Base-by-base conservation (phyloP, 2,888 invertebrate species). In the Chesias legatella region DNA sequence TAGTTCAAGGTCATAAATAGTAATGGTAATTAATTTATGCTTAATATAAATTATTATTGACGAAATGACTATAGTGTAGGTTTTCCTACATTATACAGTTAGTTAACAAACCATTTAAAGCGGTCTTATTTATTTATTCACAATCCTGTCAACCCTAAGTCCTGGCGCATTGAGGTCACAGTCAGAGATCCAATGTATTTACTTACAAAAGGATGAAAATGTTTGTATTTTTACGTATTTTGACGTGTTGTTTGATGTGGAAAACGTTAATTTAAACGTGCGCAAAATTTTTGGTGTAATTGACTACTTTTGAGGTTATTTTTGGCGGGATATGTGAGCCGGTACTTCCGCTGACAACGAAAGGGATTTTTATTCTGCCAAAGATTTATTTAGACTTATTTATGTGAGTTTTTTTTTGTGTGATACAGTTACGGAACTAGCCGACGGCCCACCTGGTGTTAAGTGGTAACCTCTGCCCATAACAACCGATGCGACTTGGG, bases 101-200 rank as follows among this genome's bases (percentile, higher is more conserved):
- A n/a, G n/a, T n/a, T n/a, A n/a, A n/a, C n/a, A n/a, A n/a, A n/a
- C n/a, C n/a, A n/a, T n/a, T n/a, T n/a, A n/a, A n/a, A n/a, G n/a
- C n/a, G n/a, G n/a, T n/a, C n/a, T n/a, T n/a, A n/a, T n/a, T n/a
- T n/a, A n/a, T n/a, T n/a, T n/a, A n/a, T n/a, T n/a, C n/a, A n/a
- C n/a, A n/a, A n/a, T n/a, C n/a, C n/a, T 4, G n/a, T 7, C 31
- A 35, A 23, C 31, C 8, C 31, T 35, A 35, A n/a, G n/a, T n/a
- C 5, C 9, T 6, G 17, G 11, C 28, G 32, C 53, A 36, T 52
- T 39, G 43, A 55, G 65, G 60, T 56, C 58, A 60, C 53, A 60
- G 51, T 56, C 58, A 40, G 21, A 63, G 66, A 43, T 39, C 41
- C 43, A 40, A 45, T 60, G 56, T 68, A 67, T 68, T 68, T 60